Percentiles rank a stretch among this genome's conserved stretches.
phyloP scores from a whole-genome alignment of 2,888 invertebrate species.

The Patella caerulea region DNA sequence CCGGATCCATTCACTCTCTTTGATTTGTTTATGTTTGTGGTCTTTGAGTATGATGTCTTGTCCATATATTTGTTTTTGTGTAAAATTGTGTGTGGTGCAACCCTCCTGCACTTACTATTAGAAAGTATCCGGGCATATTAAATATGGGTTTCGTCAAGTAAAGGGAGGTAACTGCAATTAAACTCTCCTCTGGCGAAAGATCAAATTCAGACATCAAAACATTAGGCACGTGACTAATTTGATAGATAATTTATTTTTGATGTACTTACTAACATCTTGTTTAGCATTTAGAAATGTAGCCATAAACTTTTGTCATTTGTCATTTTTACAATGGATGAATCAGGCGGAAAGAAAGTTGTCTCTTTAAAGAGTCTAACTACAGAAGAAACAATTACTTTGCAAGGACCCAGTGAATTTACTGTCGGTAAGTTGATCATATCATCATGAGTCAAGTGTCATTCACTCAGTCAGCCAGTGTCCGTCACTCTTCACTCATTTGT shows the following conservation, averaged over 20 bases:
- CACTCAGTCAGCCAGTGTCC: not conserved
- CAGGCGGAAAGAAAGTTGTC: constrained; percentile 13
- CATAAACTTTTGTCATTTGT: too few relatives aligned
- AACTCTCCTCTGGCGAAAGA: not conserved
- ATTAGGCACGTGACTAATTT: not conserved
- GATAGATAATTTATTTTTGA: constrained; percentile 1
- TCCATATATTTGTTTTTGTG: too few relatives aligned
- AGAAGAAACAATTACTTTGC: constrained; percentile 30
- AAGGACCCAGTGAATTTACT: constrained; percentile 31
- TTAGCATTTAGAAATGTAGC: too few relatives aligned
- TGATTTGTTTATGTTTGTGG: too few relatives aligned
- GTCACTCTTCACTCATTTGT: too few relatives aligned
- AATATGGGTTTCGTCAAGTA: not conserved
- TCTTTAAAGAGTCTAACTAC: constrained; percentile 27
- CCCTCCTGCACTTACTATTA: too few relatives aligned
- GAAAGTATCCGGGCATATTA: too few relatives aligned
- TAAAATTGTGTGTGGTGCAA: too few relatives aligned
- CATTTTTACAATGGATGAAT: not conserved
- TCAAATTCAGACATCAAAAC: not conserved
- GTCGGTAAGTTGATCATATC: constrained; percentile 29
- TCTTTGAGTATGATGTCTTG: too few relatives aligned
- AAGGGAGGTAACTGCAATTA: not conserved
- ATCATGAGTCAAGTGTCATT: not conserved
- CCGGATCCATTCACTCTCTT: too few relatives aligned
- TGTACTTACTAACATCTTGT: too few relatives aligned